Evolutionary conservation across 1,140 invertebrate species (phyloP).

Genomic region (Drosophila suzukii): DNA sequence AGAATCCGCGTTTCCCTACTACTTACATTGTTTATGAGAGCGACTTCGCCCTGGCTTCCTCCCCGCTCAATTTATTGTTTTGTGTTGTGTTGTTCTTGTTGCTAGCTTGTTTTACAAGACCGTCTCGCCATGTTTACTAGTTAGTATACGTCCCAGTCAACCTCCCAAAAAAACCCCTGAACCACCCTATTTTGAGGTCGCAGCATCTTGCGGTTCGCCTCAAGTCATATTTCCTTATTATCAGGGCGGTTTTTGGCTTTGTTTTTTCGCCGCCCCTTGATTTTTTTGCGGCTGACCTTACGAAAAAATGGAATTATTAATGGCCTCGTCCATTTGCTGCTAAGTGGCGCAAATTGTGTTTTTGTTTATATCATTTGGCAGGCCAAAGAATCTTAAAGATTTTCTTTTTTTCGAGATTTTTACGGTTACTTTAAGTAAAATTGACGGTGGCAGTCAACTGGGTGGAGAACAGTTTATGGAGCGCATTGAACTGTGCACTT

Average conservation of each 20-base stretch:
- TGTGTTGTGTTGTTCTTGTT: conserved; percentile 52
- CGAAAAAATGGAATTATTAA: conserved; percentile 77
- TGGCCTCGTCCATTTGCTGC: conserved; percentile 79
- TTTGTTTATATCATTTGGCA: conserved; percentile 79
- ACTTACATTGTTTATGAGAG: conserved; percentile 83
- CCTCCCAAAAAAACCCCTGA: neutral
- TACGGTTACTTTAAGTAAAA: conserved; percentile 45
- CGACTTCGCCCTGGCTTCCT: conserved; percentile 37
- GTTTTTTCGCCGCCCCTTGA: conserved; percentile 41
- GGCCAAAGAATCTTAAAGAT: conserved; percentile 57
- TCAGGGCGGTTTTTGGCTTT: conserved; percentile 38
- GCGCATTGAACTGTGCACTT: conserved; percentile 71
- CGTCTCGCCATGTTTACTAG: conserved; percentile 72
- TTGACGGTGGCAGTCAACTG: conserved; percentile 12
- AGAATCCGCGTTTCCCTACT: no score
- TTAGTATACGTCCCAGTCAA: conserved; percentile 42
- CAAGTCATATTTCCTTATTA: conserved; percentile 82
- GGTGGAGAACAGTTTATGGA: conserved; percentile 51
- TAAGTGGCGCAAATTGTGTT: conserved; percentile 82
- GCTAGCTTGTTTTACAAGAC: conserved; percentile 71
- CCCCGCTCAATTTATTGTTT: conserved; percentile 71
- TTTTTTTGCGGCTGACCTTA: conserved; percentile 68
- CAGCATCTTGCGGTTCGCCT: conserved; percentile 45
- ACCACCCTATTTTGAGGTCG: conserved; percentile 12
- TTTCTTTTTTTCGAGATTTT: conserved; percentile 8